Conservation (phyloP, 2,113 vertebrate species). For the Marcusenius ussheri region DNA sequence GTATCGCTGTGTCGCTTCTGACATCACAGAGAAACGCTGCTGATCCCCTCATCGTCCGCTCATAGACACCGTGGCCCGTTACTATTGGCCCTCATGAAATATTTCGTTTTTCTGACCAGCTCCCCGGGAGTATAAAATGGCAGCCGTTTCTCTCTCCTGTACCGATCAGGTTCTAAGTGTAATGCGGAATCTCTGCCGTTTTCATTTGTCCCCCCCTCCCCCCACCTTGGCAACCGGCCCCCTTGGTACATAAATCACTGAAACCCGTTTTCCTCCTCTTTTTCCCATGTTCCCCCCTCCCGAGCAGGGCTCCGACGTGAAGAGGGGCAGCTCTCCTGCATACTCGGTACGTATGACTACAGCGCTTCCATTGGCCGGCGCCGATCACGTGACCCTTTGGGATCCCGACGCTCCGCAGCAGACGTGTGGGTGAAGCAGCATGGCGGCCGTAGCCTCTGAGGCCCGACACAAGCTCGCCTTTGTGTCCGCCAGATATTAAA, state of each 20-base stretch:
- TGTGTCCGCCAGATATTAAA: too few relatives aligned
- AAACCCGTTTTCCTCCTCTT: constrained; percentile 32
- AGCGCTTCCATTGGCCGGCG: background rate
- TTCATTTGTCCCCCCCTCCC: background rate
- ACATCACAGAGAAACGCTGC: background rate
- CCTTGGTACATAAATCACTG: background rate
- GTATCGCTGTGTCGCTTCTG: background rate
- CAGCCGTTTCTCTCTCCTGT: background rate
- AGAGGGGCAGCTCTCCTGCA: constrained; percentile 65
- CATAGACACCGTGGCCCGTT: background rate
- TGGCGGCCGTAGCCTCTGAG: background rate
- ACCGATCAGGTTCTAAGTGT: background rate
- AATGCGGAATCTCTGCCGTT: constrained; percentile 31
- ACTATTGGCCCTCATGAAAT: background rate
- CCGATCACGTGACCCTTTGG: background rate
- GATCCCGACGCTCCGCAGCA: background rate
- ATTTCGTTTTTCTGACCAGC: background rate
- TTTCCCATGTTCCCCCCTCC: constrained; percentile 11
- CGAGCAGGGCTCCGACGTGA: constrained; percentile 62
- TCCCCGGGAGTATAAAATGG: background rate
- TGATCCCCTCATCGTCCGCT: background rate
- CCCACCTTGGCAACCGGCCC: constrained; percentile 12
- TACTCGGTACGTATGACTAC: constrained; percentile 59
- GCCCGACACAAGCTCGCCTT: background rate
- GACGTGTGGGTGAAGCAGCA: too few relatives aligned